A percentile compares a stretch with the other conserved stretches of the same genome.
phyloP scores from a whole-genome alignment of 2,797 vertebrate species.

The Pipistrellus pygmaeus region DNA sequence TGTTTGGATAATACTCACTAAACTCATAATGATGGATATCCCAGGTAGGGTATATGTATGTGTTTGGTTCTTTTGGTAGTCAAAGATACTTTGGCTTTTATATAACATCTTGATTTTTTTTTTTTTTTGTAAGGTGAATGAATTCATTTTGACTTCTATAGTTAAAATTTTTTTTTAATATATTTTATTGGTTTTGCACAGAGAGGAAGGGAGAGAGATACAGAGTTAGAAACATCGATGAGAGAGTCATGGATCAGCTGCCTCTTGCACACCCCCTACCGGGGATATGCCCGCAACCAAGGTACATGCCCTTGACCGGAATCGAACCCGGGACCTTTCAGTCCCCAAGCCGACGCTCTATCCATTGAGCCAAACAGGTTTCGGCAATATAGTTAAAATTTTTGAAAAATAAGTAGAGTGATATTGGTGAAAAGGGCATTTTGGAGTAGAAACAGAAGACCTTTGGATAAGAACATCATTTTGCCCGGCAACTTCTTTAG shows the following conservation, averaged over 20 bases:
- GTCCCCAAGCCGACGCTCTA: too few relatives aligned
- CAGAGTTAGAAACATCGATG: too few relatives aligned
- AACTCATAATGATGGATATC: not conserved
- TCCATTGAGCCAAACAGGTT: too few relatives aligned
- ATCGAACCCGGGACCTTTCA: too few relatives aligned
- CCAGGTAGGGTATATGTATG: not conserved
- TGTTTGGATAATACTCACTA: not conserved
- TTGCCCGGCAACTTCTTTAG: constrained; percentile 35
- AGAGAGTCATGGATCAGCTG: too few relatives aligned
- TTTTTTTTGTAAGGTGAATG: not conserved
- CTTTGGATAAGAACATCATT: not conserved
- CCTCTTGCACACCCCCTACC: too few relatives aligned
- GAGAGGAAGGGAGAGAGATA: too few relatives aligned
- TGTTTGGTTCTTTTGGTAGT: not conserved
- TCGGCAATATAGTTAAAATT: constrained; percentile 3
- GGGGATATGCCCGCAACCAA: too few relatives aligned
- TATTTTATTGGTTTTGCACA: too few relatives aligned
- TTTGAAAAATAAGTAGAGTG: not conserved
- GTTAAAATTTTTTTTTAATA: constrained; percentile 31
- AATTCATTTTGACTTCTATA: constrained; percentile 5
- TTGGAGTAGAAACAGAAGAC: constrained; percentile 22
- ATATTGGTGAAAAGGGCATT: not conserved
- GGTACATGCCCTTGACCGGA: too few relatives aligned
- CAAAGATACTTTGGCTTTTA: constrained; percentile 13
- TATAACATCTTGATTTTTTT: not conserved